These are phyloP conservation scores for Picathartes gymnocephalus DNA, from an alignment of 2,113 vertebrate genomes.

Conservation along the genomic window DNA sequence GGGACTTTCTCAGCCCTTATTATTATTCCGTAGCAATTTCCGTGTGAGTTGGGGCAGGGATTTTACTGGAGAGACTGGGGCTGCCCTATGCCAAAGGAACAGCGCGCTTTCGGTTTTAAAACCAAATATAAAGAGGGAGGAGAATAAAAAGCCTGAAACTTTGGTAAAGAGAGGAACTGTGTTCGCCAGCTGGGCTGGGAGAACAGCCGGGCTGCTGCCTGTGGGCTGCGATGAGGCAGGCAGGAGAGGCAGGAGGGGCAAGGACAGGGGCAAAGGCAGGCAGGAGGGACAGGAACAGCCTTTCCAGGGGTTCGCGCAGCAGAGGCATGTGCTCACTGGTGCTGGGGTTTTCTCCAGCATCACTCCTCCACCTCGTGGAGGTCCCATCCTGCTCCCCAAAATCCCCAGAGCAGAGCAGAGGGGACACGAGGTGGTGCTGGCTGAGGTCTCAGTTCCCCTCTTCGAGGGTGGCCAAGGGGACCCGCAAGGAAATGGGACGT, in stretches of 20 bases:
- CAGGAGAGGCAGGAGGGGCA: neutral
- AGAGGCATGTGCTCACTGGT: accelerated
- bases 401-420: accelerated
- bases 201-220: neutral
- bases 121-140: neutral
- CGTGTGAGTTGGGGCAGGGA: neutral
- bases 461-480: neutral
- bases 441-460: neutral
- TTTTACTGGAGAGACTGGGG: neutral
- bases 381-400: neutral
- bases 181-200: neutral
- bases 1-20: conserved; percentile 7
- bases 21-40: conserved; percentile 12
- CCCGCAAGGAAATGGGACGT: neutral
- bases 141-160: neutral
- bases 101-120: neutral
- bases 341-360: neutral
- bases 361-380: accelerated
- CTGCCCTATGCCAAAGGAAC: neutral
- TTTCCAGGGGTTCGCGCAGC: neutral
- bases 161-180: neutral
- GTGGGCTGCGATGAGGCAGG: neutral
- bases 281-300: neutral
- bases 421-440: accelerated
- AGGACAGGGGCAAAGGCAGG: neutral